Conservation (phyloP, 2,888 invertebrate species). For the Amblyjoppa fuscipennis region DNA sequence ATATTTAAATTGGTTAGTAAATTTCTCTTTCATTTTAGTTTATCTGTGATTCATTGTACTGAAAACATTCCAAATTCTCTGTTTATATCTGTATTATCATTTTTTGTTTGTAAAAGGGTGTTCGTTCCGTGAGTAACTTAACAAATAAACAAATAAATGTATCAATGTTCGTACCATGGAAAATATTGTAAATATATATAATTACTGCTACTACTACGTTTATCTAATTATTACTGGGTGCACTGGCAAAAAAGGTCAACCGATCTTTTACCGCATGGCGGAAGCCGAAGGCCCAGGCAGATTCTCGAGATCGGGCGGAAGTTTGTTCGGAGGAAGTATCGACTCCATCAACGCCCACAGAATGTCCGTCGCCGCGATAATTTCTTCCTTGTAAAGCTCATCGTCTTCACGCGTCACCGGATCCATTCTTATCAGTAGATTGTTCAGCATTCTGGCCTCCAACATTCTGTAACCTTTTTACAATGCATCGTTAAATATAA, state of each 20-base stretch:
- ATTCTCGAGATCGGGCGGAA: constrained; percentile 40
- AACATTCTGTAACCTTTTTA: constrained; percentile 81
- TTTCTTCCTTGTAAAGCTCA: constrained; percentile 66
- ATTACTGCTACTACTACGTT: not conserved
- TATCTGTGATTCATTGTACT: no score
- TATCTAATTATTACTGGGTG: not conserved
- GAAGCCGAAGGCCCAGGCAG: constrained; percentile 58
- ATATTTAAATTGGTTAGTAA: no score
- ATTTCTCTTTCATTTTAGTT: no score
- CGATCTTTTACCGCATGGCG: constrained; percentile 76
- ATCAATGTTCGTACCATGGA: no score
- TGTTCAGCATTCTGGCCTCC: constrained; percentile 79
- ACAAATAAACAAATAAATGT: no score
- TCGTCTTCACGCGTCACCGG: not conserved
- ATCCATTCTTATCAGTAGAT: constrained; percentile 80
- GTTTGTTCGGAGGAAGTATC: constrained; percentile 62
- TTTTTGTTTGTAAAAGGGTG: no score
- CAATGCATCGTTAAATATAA: no score
- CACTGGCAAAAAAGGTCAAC: not conserved
- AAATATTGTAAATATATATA: no score
- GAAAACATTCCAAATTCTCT: no score
- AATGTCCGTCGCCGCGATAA: constrained; percentile 72
- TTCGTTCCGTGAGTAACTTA: no score
- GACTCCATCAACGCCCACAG: constrained; percentile 75
- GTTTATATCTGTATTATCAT: no score